Evolutionary conservation across 1,140 invertebrate species (phyloP), one percentile per base, ranked within the genome.

Genomic region (Augochlora pura): DNA sequence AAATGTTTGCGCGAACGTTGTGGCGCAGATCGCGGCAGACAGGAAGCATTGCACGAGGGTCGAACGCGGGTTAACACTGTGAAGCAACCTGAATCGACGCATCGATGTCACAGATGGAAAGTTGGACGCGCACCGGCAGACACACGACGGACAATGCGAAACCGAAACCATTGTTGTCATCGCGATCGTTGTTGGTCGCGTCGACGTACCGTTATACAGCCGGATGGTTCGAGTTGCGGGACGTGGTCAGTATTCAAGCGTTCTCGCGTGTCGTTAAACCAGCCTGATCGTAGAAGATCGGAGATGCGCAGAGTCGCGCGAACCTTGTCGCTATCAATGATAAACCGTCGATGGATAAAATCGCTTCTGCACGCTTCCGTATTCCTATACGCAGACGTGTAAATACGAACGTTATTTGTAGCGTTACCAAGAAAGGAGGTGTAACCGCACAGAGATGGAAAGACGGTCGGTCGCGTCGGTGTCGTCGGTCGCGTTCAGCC

Each of bases 401-500:
- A 85, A 86, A 85, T 70, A 80, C 60, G 77, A 82, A 57, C 78
- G 18, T 57, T 32, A 32, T 32, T 32, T 32, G 76, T 80, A 57
- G 85, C 80, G 73, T 60, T 86, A 85, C 52, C 74, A 69, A 84
- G 83, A 76, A 86, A 81, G 81, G 81, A 75, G 63, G 83, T 72
- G 54, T 46, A 38, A 12, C 32, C 21, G 57, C 4, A 49, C 4
- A 49, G 42, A 32, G 52, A 32, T 27, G 57, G 39, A 25, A 67
- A 39, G 49, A 14, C 49, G 49, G 14, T 16, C 46, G 32, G 32
- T 32, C 32, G 32, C 32, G 32, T 32, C 32, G 32, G 4, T 32
- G 32, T 32, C 32, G 32, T 32, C 49, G 49, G 14, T 16, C 49
- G 49, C 6, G 74, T 81, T 90, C 82, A 91, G 90, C 91, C 92